phyloP scores from a whole-genome alignment of 2,888 invertebrate species.

The Papilio protenor region DNA sequence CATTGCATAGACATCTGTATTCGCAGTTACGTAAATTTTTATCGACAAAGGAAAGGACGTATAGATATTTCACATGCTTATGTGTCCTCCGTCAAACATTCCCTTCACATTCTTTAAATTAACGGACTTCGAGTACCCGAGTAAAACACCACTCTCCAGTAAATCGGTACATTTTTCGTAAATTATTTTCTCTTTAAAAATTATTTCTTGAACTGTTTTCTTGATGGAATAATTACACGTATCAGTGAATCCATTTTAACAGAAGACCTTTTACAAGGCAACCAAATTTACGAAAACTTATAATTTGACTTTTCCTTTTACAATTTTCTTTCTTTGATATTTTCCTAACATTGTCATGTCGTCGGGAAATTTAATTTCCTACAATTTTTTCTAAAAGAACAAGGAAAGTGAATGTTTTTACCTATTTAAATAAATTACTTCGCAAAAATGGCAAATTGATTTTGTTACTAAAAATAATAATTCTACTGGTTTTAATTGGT shows the following conservation, averaged over 20 bases:
- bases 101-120: too few relatives aligned
- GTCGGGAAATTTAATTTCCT: conserved; percentile 28
- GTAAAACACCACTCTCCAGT: too few relatives aligned
- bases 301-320: conserved; percentile 12
- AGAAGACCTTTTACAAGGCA: background rate
- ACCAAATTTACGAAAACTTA: conserved; percentile 16
- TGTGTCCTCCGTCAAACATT: too few relatives aligned
- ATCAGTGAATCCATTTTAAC: conserved; percentile 21
- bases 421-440: background rate
- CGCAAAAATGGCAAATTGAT: background rate
- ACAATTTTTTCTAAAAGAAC: conserved; percentile 7
- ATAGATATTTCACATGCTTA: too few relatives aligned
- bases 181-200: background rate
- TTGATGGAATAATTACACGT: conserved; percentile 18
- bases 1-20: too few relatives aligned
- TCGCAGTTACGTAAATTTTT: too few relatives aligned
- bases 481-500: background rate
- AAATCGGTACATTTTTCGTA: background rate
- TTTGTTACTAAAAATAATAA: background rate
- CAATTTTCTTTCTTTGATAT: conserved; percentile 5
- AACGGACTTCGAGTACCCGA: too few relatives aligned
- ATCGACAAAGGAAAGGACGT: too few relatives aligned
- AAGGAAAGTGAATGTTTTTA: background rate
- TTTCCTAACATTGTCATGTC: conserved; percentile 31
- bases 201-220: background rate